Percentiles rank a stretch among this genome's conserved stretches.
Evolutionary conservation across 2,888 invertebrate species (phyloP).

Genomic region (Drosophila emarginata): DNA sequence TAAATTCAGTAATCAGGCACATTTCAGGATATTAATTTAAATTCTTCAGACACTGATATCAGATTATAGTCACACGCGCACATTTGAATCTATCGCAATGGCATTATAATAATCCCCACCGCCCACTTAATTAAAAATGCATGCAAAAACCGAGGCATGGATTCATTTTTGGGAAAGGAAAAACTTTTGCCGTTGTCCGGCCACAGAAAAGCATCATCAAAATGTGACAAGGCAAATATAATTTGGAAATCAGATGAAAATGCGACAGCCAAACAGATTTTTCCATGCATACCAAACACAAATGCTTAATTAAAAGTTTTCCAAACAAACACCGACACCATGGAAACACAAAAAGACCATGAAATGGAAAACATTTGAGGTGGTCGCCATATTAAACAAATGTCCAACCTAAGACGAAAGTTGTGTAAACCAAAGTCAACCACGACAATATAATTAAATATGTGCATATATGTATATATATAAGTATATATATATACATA

Average conservation of each 20-base stretch:
- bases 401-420: slow-evolving; percentile 30
- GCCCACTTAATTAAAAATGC: slow-evolving; percentile 35
- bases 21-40: background rate
- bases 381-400: slow-evolving; percentile 17
- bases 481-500: slow-evolving; percentile 17
- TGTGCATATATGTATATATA: slow-evolving; percentile 34
- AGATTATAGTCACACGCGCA: background rate
- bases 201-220: slow-evolving; percentile 20
- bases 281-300: slow-evolving; percentile 36
- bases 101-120: background rate
- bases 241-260: slow-evolving; percentile 35
- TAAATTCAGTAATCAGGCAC: background rate
- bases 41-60: background rate
- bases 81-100: slow-evolving; percentile 4
- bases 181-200: slow-evolving; percentile 19
- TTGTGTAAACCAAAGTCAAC: slow-evolving; percentile 28
- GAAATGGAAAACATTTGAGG: slow-evolving; percentile 30
- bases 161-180: background rate
- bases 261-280: slow-evolving; percentile 27
- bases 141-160: slow-evolving; percentile 20
- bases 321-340: slow-evolving; percentile 26
- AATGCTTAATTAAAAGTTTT: slow-evolving; percentile 57
- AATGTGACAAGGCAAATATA: slow-evolving; percentile 36
- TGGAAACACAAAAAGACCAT: slow-evolving; percentile 4
- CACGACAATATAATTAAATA: slow-evolving; percentile 54